Conservation (phyloP, 2,888 invertebrate genomes). For the Nomada fabriciana region DNA sequence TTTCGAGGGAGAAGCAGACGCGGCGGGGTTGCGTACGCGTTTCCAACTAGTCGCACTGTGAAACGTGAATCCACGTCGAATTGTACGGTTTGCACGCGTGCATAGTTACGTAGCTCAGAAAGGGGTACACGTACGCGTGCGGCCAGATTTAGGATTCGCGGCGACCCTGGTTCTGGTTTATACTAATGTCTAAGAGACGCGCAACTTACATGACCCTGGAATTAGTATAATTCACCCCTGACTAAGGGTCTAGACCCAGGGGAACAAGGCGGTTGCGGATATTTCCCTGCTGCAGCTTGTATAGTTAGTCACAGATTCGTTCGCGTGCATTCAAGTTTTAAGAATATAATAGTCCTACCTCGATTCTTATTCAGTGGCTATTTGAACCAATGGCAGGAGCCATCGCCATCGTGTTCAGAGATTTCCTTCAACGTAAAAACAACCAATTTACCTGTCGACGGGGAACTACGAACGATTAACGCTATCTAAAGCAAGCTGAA, state of each 20-base stretch:
- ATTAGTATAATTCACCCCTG: conserved; percentile 73
- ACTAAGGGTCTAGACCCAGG: too few relatives aligned
- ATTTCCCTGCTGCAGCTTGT: not conserved
- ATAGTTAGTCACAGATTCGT: too few relatives aligned
- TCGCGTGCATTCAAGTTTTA: too few relatives aligned
- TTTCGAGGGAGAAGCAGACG: conserved; percentile 60
- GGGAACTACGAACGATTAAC: too few relatives aligned
- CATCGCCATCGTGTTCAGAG: too few relatives aligned
- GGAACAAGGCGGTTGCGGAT: not conserved
- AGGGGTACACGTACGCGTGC: conserved; percentile 53
- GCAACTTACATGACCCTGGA: conserved; percentile 75
- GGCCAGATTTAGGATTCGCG: conserved; percentile 72
- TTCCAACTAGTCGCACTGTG: conserved; percentile 6
- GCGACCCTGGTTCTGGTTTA: conserved; percentile 71
- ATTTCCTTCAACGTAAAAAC: too few relatives aligned
- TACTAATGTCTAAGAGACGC: conserved; percentile 77
- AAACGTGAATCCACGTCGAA: conserved; percentile 21
- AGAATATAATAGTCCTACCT: too few relatives aligned
- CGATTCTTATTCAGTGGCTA: too few relatives aligned
- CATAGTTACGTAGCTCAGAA: not conserved
- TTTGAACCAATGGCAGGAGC: not conserved
- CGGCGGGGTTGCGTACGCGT: conserved; percentile 38
- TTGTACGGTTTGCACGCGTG: not conserved
- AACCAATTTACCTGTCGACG: too few relatives aligned
- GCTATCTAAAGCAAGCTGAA: not conserved